Evolutionary conservation across 2,888 invertebrate species (phyloP).

Genomic region (Napeogenes sylphis): DNA sequence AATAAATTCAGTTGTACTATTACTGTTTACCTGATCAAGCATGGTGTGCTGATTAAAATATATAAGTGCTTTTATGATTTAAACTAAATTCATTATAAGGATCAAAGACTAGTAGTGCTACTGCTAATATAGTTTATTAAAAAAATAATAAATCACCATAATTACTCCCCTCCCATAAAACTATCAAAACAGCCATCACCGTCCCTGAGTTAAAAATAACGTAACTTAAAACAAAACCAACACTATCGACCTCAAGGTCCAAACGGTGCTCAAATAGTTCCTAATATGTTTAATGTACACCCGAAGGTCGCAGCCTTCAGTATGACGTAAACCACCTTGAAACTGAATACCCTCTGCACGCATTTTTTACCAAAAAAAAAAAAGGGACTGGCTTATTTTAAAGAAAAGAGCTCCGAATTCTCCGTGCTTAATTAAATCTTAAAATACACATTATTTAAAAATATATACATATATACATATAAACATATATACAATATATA

Average conservation of each 20-base stretch:
- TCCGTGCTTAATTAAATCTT: too few relatives aligned
- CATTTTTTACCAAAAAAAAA: background rate
- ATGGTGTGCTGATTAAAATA: too few relatives aligned
- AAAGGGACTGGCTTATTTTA: too few relatives aligned
- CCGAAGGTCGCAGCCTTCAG: conserved; percentile 50
- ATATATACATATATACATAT: too few relatives aligned
- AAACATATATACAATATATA: too few relatives aligned
- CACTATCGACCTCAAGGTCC: conserved; percentile 40
- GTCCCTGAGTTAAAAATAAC: conserved; percentile 24
- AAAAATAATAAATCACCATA: background rate
- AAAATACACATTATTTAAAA: too few relatives aligned
- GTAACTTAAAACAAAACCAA: conserved; percentile 40
- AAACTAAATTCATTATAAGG: too few relatives aligned
- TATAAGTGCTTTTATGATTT: too few relatives aligned
- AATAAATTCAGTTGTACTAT: too few relatives aligned
- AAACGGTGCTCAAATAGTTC: conserved; percentile 55
- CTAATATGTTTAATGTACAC: conserved; percentile 34
- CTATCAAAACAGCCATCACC: conserved; percentile 9
- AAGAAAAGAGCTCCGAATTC: too few relatives aligned
- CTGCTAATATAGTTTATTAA: background rate
- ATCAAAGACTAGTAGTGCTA: too few relatives aligned
- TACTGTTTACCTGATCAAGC: too few relatives aligned
- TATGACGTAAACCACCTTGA: conserved; percentile 61
- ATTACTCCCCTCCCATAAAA: background rate
- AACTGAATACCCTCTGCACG: conserved; percentile 29